phyloP scores from a whole-genome alignment of 1,140 invertebrate species.

The Drosophila miranda region DNA sequence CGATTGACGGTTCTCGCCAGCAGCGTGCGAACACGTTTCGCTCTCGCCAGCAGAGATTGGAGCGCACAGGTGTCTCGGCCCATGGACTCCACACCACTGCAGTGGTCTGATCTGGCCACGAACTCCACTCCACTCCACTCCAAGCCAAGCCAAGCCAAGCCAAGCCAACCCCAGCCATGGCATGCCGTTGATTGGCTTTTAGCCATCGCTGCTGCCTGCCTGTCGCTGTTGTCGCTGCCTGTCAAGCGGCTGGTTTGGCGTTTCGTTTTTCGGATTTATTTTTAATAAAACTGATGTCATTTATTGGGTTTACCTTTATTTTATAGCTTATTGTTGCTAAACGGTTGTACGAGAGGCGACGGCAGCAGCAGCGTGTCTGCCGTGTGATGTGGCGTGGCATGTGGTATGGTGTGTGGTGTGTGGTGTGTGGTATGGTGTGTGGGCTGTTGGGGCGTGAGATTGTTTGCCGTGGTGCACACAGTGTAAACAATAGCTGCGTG shows the following conservation, averaged over 20 bases:
- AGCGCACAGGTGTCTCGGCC: slow-evolving; percentile 65
- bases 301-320: slow-evolving; percentile 66
- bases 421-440: slow-evolving; percentile 5
- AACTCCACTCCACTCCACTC: background rate
- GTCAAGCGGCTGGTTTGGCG: slow-evolving; percentile 30
- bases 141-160: background rate
- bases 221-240: slow-evolving; percentile 25
- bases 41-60: slow-evolving; percentile 33
- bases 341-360: slow-evolving; percentile 38
- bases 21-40: slow-evolving; percentile 73
- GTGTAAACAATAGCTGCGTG: slow-evolving; percentile 7
- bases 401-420: no score
- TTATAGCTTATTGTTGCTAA: slow-evolving; percentile 66
- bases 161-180: background rate
- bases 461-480: slow-evolving; percentile 16
- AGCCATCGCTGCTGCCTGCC: slow-evolving; percentile 28
- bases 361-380: slow-evolving; percentile 8
- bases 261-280: slow-evolving; percentile 53
- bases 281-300: slow-evolving; percentile 64
- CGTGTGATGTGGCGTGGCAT: slow-evolving; percentile 9
- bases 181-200: slow-evolving; percentile 53
- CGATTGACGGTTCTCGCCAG: slow-evolving; percentile 3
- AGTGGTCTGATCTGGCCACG: slow-evolving; percentile 5
- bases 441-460: slow-evolving; percentile 29
- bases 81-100: slow-evolving; percentile 8